Base-by-base conservation (phyloP, 2,888 invertebrate species). In the Nomada lathburiana region DNA sequence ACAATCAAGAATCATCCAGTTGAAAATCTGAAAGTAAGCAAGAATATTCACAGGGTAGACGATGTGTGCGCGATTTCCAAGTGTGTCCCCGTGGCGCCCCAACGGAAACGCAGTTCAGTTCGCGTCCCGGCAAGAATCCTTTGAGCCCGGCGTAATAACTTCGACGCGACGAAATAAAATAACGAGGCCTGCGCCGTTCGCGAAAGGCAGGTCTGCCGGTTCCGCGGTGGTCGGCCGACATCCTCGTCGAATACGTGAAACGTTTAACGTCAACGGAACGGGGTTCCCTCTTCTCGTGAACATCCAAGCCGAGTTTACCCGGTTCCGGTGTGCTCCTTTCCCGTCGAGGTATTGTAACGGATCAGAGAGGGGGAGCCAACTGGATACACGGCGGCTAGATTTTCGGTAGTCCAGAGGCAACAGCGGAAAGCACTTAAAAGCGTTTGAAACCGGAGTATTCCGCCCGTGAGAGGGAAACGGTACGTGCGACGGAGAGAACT, bases 351-450 rank as follows among this genome's bases (percentile, higher is more conserved):
- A 79, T 82, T 67, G 72, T n/a, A 11, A 36, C n/a, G 29, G 64
- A 72, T 72, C 72, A 47, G 69, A 76, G 60, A 52, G 29, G 50
- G 23, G 62, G 50, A 26, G 47, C 10, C 18, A 11, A 47, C 10
- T 36, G 20, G 63, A 11, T 67, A 57, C 44, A 76, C 65, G 60
- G 7, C 67, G 75, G 71, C 44, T 67, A 76, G 81, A 77, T 83
- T 86, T 86, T 88, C 72, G 85, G 74, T 74, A 76, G 80, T 82
- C 80, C 59, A 55, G 77, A 55, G 74, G 62, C 79, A 81, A 90
- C 90, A 90, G 85, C 83, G 87, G 88, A 90, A 90, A 90, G 90
- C 90, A 90, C 90, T 90, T 90, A 90, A 89, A 88, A 88, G 85
- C 86, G 85, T 84, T 87, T 78, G 85, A 88, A 80, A 83, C 71